Evolutionary conservation across 2,113 vertebrate genomes (phyloP).

Genomic region (Dromiciops gliroides): DNA sequence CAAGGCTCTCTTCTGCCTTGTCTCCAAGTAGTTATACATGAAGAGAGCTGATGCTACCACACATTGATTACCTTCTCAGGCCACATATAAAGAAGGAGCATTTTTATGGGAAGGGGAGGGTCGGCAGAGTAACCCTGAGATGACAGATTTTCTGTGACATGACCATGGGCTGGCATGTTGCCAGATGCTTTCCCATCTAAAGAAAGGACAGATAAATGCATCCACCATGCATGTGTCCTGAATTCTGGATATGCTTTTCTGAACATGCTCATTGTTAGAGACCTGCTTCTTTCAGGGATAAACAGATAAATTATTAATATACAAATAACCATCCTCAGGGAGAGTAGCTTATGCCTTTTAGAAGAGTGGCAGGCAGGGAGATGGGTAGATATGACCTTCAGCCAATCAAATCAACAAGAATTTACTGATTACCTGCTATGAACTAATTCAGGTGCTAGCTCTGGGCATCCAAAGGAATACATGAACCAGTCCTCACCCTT

Average conservation of each 20-base stretch:
- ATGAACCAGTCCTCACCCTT: not conserved
- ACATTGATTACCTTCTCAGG: not conserved
- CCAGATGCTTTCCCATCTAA: slow-evolving; percentile 17
- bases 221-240: not conserved
- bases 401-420: not conserved
- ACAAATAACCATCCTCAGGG: slow-evolving; percentile 28
- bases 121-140: not conserved
- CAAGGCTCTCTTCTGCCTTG: not conserved
- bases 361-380: not conserved
- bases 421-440: not conserved
- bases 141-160: slow-evolving; percentile 20
- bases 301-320: slow-evolving; percentile 33
- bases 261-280: not conserved
- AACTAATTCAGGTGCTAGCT: not conserved
- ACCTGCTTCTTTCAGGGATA: slow-evolving; percentile 28
- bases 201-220: slow-evolving; percentile 50
- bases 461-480: not conserved
- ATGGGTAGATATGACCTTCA: not conserved
- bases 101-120: not conserved
- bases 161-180: slow-evolving; percentile 37
- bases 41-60: not conserved
- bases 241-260: slow-evolving; percentile 37
- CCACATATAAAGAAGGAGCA: not conserved
- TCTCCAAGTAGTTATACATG: not conserved
- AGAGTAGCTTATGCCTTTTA: slow-evolving; percentile 3